A percentile compares a stretch with the other conserved stretches of the same genome.
Conservation (phyloP, 1,140 invertebrate species). For the Phenacoccus solenopsis region DNA sequence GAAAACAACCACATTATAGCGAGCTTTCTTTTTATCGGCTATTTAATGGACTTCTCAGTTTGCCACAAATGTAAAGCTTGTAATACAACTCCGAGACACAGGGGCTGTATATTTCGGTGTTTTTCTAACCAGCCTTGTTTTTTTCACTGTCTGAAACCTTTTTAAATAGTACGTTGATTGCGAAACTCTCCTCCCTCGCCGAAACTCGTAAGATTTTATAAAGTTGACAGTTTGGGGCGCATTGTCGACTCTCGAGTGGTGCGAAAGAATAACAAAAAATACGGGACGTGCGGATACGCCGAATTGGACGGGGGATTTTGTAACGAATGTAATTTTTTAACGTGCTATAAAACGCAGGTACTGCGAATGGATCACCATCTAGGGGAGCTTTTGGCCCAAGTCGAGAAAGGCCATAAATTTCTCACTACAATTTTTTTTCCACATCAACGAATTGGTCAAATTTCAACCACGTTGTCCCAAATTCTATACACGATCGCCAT, state of each 20-base stretch:
- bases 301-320: neutral
- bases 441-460: too few species aligned
- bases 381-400: too few species aligned
- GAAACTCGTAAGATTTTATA: neutral
- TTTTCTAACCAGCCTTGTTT: too few species aligned
- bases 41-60: neutral
- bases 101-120: too few species aligned
- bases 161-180: neutral
- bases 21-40: constrained; percentile 1
- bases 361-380: too few species aligned
- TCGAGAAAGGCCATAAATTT: too few species aligned
- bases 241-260: too few species aligned
- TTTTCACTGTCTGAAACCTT: too few species aligned
- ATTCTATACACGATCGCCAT: too few species aligned
- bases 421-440: too few species aligned
- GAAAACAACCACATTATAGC: neutral
- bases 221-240: neutral
- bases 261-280: neutral
- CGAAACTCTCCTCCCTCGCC: neutral
- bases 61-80: neutral
- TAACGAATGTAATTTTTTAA: neutral
- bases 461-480: too few species aligned
- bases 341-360: neutral
- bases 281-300: neutral
- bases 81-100: too few species aligned